Evolutionary conservation across 2,113 vertebrate species (phyloP), one percentile per base, ranked within the genome.

Genomic region (Tenrec ecaudatus): DNA sequence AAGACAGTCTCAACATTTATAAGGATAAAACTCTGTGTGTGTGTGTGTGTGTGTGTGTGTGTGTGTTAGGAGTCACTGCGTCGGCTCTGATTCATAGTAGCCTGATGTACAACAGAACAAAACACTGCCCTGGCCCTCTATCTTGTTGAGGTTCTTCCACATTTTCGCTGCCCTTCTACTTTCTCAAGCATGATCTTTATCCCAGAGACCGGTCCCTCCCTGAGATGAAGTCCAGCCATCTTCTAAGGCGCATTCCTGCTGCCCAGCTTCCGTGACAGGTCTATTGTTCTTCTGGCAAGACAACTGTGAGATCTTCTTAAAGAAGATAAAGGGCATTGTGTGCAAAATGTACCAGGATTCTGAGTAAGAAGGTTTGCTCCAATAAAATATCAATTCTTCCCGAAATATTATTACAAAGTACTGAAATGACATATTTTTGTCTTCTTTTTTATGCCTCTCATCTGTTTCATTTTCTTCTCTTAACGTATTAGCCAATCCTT

Each of bases 391-490:
- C 29, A 53, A 8, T 60, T 79, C 33, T 81, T 60, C 38, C 89
- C 27, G 31, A 64, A 92, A 58, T 58, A 40, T 11, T 77, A 53
- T 71, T 57, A 53, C 36, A 82, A 10, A 87, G 27, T n/a, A 71
- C 57, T 75, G 22, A n/a, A 57, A 53, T 86, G 43, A 25, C 19
- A 23, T 15, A n/a, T 40, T 40, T 40, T 81, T 6, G 19, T 75
- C 75, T 53, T 85, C 38, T 43, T 31, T n/a, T 53, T 53, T 14
- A 53, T 31, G 22, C 57, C 20, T 69, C 15, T 25, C 31, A 23
- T 40, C 86, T 53, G 43, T 81, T 85, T 89, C 19, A 36, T 82
- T 71, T 69, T 85, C 81, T 88, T 86, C 27, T 62, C 85, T 75
- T 84, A 64, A n/a, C 27, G 22, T 38, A 29, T 43, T 40, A 36